phyloP scores from a whole-genome alignment of 2,113 vertebrate genomes.

The Lepus europaeus region DNA sequence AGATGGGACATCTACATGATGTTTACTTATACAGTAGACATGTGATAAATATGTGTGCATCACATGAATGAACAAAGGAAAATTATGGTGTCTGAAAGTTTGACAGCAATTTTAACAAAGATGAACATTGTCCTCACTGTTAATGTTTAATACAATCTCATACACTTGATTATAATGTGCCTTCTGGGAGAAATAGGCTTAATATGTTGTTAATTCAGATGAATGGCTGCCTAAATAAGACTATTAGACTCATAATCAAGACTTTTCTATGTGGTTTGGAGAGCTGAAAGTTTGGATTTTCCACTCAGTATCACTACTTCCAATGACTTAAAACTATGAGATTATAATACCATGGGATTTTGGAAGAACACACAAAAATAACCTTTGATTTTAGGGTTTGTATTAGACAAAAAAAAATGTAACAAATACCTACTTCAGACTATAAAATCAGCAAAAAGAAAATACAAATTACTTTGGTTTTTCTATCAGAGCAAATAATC shows the following conservation, averaged over 20 bases:
- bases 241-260: background rate
- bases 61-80: background rate
- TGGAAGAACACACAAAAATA: background rate
- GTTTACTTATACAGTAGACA: background rate
- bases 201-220: conserved; percentile 31
- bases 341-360: background rate
- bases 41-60: background rate
- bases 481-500: background rate
- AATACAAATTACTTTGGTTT: background rate
- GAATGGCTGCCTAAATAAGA: conserved; percentile 32
- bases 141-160: conserved; percentile 41
- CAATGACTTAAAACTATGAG: background rate
- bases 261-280: conserved; percentile 4
- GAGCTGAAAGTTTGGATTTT: background rate
- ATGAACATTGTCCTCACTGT: background rate
- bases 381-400: background rate
- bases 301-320: background rate
- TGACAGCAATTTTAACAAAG: background rate
- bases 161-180: conserved; percentile 20
- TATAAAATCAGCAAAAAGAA: background rate
- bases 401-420: background rate
- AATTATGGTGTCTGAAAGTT: background rate
- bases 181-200: conserved; percentile 17
- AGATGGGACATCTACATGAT: background rate
- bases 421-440: conserved; percentile 22